Percentiles rank a stretch among this genome's conserved stretches.
phyloP scores from a whole-genome alignment of 2,113 vertebrate species.

The Phrynosoma blainvillii region DNA sequence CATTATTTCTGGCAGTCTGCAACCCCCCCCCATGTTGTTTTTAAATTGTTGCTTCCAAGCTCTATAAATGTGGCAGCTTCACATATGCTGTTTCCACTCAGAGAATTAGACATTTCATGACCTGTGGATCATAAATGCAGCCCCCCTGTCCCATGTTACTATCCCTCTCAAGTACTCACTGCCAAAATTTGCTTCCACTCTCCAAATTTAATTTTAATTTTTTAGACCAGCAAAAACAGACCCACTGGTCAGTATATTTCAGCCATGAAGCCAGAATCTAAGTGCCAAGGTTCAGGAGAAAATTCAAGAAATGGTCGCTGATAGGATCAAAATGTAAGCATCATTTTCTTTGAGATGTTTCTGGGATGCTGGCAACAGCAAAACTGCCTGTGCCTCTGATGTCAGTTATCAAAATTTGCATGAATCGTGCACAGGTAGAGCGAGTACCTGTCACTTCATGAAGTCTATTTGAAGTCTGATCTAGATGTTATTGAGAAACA shows the following conservation, averaged over 20 bases:
- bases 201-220: too few species aligned
- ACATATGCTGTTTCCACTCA: too few species aligned
- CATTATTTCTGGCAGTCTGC: too few species aligned
- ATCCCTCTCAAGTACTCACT: too few species aligned
- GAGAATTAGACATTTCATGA: too few species aligned
- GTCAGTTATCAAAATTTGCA: not conserved
- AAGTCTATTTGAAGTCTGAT: not conserved
- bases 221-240: not conserved
- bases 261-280: not conserved
- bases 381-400: not conserved
- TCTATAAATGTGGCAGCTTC: too few species aligned
- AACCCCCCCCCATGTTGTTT: too few species aligned
- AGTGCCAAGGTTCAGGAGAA: not conserved
- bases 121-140: too few species aligned
- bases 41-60: too few species aligned
- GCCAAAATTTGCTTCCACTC: too few species aligned
- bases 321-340: not conserved
- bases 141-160: too few species aligned
- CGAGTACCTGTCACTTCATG: not conserved
- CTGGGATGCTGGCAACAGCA: not conserved
- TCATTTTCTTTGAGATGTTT: not conserved
- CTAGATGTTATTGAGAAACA: not conserved
- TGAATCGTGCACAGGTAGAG: not conserved
- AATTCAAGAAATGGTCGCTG: not conserved
- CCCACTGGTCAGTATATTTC: too few species aligned